Percentiles rank a stretch among this genome's conserved stretches.
phyloP scores from a whole-genome alignment of 2,888 invertebrate species.

The Lucinisca nassula region DNA sequence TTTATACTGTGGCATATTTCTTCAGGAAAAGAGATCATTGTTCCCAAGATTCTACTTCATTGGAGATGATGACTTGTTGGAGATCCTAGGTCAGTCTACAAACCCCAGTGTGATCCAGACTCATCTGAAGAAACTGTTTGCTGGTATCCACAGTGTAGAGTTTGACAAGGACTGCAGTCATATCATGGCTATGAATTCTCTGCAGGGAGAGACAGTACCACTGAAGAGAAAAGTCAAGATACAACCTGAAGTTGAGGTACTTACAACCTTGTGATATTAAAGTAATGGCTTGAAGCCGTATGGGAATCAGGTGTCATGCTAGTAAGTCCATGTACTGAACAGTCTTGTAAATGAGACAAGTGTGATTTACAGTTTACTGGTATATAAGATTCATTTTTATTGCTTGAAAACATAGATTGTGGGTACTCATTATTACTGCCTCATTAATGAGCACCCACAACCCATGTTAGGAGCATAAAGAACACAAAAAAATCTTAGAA shows the following conservation, averaged over 20 bases:
- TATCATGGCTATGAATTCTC: slow-evolving; percentile 92
- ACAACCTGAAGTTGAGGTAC: slow-evolving; percentile 93
- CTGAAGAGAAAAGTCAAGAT: slow-evolving; percentile 92
- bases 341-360: no score
- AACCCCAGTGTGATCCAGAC: slow-evolving; percentile 96
- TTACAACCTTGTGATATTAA: no score
- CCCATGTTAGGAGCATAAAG: no score
- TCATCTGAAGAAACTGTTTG: slow-evolving; percentile 98
- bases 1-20: no score
- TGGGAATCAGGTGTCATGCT: background rate
- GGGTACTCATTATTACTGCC: no score
- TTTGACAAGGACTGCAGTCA: slow-evolving; percentile 90
- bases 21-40: slow-evolving; percentile 95
- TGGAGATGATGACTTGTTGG: slow-evolving; percentile 98
- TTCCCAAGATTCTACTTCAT: slow-evolving; percentile 99
- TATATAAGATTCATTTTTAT: no score
- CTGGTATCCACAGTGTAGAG: slow-evolving; percentile 90
- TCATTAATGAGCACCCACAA: no score
- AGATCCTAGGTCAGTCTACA: slow-evolving; percentile 97
- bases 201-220: slow-evolving; percentile 93
- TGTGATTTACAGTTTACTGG: no score
- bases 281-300: slow-evolving; percentile 21
- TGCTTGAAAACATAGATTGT: no score
- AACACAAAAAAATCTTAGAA: no score
- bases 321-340: no score